Percentiles rank a stretch among this genome's conserved stretches.
Conservation (phyloP, 2,113 vertebrate species). For the Indri indri region DNA sequence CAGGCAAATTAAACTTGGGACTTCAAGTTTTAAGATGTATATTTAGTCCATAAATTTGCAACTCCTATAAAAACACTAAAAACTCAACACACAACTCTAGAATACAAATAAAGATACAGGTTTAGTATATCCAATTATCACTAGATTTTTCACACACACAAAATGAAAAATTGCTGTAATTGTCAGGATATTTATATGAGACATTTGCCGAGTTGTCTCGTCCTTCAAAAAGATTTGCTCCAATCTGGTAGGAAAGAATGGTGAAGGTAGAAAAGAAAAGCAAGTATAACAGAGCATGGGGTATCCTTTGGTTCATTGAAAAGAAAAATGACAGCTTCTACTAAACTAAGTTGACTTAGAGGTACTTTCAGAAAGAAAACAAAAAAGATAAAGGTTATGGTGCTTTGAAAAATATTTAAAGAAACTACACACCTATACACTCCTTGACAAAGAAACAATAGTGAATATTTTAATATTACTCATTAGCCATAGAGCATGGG, state of each 20-base stretch:
- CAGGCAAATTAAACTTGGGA: slow-evolving; percentile 36
- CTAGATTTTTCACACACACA: background rate
- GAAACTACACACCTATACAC: background rate
- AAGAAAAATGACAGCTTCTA: background rate
- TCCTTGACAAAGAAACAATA: background rate
- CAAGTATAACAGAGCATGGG: background rate
- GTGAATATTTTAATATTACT: background rate
- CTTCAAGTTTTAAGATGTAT: background rate
- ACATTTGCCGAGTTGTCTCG: background rate
- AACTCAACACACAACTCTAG: background rate
- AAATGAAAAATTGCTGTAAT: slow-evolving; percentile 23
- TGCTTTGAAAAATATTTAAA: background rate
- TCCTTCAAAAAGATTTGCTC: slow-evolving; percentile 18
- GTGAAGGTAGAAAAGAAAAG: background rate
- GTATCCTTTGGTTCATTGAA: background rate
- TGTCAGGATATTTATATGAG: background rate
- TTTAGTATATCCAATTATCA: slow-evolving; percentile 18
- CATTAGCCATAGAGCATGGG: background rate
- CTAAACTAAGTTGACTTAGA: background rate
- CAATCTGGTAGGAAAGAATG: background rate
- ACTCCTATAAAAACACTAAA: slow-evolving; percentile 4
- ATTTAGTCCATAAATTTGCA: slow-evolving; percentile 35
- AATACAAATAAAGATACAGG: background rate
- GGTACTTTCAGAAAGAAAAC: background rate
- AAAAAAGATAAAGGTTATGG: background rate